These are phyloP conservation scores for Zootoca vivipara DNA, from an alignment of 2,113 vertebrate species.

Conservation along the genomic window DNA sequence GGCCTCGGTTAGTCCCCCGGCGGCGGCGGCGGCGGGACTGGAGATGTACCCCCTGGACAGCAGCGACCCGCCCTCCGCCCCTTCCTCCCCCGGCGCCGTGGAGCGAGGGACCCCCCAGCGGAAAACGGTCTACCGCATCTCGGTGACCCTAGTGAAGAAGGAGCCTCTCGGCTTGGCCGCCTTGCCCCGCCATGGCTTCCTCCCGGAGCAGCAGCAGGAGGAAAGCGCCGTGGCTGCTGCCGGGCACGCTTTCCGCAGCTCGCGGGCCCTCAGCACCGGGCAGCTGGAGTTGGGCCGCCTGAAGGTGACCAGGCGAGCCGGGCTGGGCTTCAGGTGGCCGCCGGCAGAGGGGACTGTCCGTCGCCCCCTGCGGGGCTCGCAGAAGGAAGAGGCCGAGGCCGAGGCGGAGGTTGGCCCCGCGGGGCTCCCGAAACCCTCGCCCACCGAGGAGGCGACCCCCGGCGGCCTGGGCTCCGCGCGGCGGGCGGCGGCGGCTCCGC, in stretches of 20 bases:
- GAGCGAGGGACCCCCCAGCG: slow-evolving; percentile 83
- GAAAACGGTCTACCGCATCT: slow-evolving; percentile 92
- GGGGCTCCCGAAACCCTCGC: not conserved
- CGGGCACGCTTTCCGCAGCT: slow-evolving; percentile 77
- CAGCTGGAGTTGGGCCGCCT: slow-evolving; percentile 89
- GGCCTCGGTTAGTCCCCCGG: not conserved
- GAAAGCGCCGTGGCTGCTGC: slow-evolving; percentile 54
- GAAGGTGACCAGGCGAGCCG: slow-evolving; percentile 68
- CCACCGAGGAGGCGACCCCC: not conserved
- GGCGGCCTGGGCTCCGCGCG: not conserved
- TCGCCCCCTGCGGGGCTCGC: not conserved
- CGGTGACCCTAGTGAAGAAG: slow-evolving; percentile 92
- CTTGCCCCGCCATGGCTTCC: slow-evolving; percentile 54
- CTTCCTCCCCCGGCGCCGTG: slow-evolving; percentile 75
- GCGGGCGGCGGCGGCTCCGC: slow-evolving; percentile 18
- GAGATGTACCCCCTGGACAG: slow-evolving; percentile 88
- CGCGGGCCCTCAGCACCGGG: slow-evolving; percentile 90
- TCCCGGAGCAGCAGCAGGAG: slow-evolving; percentile 75
- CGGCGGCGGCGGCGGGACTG: not conserved
- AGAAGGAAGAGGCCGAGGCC: too few relatives aligned
- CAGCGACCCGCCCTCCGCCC: slow-evolving; percentile 68
- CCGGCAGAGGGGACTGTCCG: not conserved
- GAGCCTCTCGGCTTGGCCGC: slow-evolving; percentile 75
- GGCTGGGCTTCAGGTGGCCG: slow-evolving; percentile 15
- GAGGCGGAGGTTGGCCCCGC: not conserved